These are phyloP conservation scores for Polyergus mexicanus DNA, from an alignment of 1,140 invertebrate genomes.

Conservation along the genomic window DNA sequence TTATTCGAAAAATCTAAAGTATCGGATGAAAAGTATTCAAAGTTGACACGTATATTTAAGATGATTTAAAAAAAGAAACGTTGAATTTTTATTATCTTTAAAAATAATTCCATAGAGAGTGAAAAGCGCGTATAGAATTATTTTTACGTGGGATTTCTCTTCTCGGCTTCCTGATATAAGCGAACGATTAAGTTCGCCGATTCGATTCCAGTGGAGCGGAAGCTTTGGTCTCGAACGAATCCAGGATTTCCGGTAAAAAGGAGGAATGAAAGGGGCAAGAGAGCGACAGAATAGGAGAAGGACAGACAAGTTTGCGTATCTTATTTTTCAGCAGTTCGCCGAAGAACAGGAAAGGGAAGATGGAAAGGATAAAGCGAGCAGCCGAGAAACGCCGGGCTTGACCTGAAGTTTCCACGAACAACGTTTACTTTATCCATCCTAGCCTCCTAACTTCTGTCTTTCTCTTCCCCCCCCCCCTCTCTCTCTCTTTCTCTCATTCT, in stretches of 20 bases:
- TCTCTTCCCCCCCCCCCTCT: not conserved
- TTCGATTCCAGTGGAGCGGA: slow-evolving; percentile 6
- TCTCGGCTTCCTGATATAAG: slow-evolving; percentile 7
- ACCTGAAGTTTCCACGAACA: slow-evolving; percentile 59
- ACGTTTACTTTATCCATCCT: slow-evolving; percentile 60
- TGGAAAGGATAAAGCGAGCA: slow-evolving; percentile 63
- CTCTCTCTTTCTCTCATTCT: not conserved
- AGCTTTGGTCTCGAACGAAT: slow-evolving; percentile 13
- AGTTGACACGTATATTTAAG: not conserved
- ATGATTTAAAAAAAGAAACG: not conserved
- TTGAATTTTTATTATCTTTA: slow-evolving; percentile 7
- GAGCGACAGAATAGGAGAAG: not conserved
- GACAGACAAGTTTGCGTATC: slow-evolving; percentile 61
- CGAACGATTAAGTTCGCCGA: slow-evolving; percentile 47
- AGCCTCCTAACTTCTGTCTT: slow-evolving; percentile 8
- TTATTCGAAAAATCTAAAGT: not conserved
- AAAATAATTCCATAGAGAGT: not conserved
- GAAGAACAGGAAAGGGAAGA: slow-evolving; percentile 48
- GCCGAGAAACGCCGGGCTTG: slow-evolving; percentile 54
- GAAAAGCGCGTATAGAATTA: not conserved
- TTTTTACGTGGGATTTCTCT: not conserved
- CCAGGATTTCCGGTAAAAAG: slow-evolving; percentile 25
- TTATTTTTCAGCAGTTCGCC: slow-evolving; percentile 61
- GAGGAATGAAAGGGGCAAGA: not conserved
- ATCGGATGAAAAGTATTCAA: not conserved